Conservation (phyloP, 35 echinoderm and acorn worm species). For the Heliocidaris erythrogramma region DNA sequence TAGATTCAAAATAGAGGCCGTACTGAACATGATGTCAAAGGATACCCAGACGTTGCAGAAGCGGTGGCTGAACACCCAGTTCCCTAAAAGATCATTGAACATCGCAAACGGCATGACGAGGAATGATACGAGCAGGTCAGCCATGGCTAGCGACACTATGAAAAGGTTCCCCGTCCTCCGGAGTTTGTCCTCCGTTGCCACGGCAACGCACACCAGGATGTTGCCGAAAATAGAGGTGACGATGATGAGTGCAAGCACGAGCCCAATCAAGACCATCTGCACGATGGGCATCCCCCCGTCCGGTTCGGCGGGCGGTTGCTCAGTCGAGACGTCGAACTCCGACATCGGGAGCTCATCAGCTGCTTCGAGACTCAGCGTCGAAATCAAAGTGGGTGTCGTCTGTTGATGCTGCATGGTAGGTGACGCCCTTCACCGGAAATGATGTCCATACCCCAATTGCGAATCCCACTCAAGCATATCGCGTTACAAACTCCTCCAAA, state of each 20-base stretch:
- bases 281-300: slow-evolving; percentile 6
- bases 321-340: not conserved
- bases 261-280: slow-evolving; percentile 67
- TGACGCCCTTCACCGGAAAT: not conserved
- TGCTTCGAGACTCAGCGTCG: not conserved
- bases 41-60: slow-evolving; percentile 97
- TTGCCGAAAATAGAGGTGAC: slow-evolving; percentile 89
- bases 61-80: slow-evolving; percentile 82
- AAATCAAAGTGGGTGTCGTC: not conserved
- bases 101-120: slow-evolving; percentile 94
- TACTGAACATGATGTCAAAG: slow-evolving; percentile 97
- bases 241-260: slow-evolving; percentile 66
- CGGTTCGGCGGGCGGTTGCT: not conserved
- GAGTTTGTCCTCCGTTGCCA: slow-evolving; percentile 86
- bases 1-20: slow-evolving; percentile 95
- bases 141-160: slow-evolving; percentile 96
- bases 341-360: not conserved
- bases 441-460: not conserved
- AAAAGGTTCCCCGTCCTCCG: slow-evolving; percentile 91
- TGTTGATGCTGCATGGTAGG: not conserved
- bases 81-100: slow-evolving; percentile 84
- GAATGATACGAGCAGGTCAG: slow-evolving; percentile 91
- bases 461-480: not conserved
- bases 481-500: not conserved
- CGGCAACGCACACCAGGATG: slow-evolving; percentile 92